Base-by-base conservation (phyloP, 2,888 invertebrate species). In the Dicyrtoma fusca region DNA sequence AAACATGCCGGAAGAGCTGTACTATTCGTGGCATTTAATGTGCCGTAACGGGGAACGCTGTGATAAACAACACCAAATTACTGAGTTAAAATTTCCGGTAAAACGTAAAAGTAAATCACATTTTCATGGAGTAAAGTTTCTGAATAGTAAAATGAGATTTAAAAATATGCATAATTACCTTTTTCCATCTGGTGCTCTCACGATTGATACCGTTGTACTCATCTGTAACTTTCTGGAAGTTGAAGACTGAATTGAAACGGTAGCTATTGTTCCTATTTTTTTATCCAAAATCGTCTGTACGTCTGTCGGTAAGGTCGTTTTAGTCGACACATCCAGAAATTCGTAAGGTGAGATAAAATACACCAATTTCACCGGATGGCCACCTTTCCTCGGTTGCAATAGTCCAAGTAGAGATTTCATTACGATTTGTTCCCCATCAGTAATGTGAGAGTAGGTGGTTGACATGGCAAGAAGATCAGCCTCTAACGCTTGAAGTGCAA, bases 311-410 rank as follows among this genome's bases (percentile, higher is more conserved):
- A 91, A 89, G 53, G 91, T 87, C 6, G 89, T 88, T 81, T 89
- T 89, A 71, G 86, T 87, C 74, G 91, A 91, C 81, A 89, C 87
- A 83, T 93, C 92, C 80, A 96, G 86, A 63, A 96, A 86, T 83
- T 96, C 95, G 82, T 95, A 96, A 0, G 96, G 95, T 0, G 94
- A 92, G 4, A 96, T 92, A 83, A 96, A 96, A 84, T 95, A 97
- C 0, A 94, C 95, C 34, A 97, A 85, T 81, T 92, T 92, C 92
- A 97, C 92, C 0, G 97, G 92, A 82, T 95, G 94, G 73, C 94
- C 95, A 82, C 94, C 95, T 81, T 89, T 87, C 64, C 95, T 85
- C 80, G 91, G 91, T 79, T 93, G 89, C 53, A 95, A 86, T 74
- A 94, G 88, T 45, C 97, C 97, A 79, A 97, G 92, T 42, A 94